Percentiles rank a stretch among this genome's conserved stretches.
These are phyloP conservation scores for Acanthurus tractus DNA, from an alignment of 2,797 vertebrate species.

Conservation along the genomic window DNA sequence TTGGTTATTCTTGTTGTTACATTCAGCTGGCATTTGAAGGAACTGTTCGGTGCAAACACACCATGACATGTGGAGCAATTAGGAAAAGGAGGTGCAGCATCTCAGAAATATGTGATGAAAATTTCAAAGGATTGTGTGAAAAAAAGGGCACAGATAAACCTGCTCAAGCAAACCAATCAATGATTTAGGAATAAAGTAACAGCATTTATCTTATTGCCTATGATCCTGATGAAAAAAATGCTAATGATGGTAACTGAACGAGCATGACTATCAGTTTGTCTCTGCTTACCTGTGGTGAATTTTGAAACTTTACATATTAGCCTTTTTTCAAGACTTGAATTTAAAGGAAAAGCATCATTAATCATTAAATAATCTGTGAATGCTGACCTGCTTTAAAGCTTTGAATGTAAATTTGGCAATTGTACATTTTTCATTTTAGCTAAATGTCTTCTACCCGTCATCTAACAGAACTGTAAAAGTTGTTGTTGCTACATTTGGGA, in stretches of 20 bases:
- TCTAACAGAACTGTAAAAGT: no score
- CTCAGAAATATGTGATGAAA: not conserved
- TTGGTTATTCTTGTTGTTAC: slow-evolving; percentile 77
- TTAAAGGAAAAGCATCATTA: slow-evolving; percentile 14
- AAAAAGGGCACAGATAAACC: slow-evolving; percentile 4
- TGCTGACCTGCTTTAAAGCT: slow-evolving; percentile 25
- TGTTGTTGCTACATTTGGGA: no score
- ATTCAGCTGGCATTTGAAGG: slow-evolving; percentile 79
- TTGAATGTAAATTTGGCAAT: slow-evolving; percentile 5
- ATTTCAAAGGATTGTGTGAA: slow-evolving; percentile 1
- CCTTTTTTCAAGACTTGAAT: slow-evolving; percentile 15
- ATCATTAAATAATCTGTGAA: no score
- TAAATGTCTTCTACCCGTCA: not conserved
- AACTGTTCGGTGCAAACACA: slow-evolving; percentile 48
- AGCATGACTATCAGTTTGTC: not conserved
- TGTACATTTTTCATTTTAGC: not conserved
- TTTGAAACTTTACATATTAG: slow-evolving; percentile 4
- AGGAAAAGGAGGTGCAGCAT: not conserved
- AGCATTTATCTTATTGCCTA: not conserved
- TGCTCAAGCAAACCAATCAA: not conserved
- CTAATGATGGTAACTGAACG: not conserved
- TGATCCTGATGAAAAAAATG: not conserved
- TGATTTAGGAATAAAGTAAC: slow-evolving; percentile 9
- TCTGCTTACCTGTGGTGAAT: slow-evolving; percentile 4
- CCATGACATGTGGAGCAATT: slow-evolving; percentile 34